Percentiles rank a stretch among this genome's conserved stretches.
Evolutionary conservation across 1,140 invertebrate species (phyloP).

Genomic region (Drosophila obscura): DNA sequence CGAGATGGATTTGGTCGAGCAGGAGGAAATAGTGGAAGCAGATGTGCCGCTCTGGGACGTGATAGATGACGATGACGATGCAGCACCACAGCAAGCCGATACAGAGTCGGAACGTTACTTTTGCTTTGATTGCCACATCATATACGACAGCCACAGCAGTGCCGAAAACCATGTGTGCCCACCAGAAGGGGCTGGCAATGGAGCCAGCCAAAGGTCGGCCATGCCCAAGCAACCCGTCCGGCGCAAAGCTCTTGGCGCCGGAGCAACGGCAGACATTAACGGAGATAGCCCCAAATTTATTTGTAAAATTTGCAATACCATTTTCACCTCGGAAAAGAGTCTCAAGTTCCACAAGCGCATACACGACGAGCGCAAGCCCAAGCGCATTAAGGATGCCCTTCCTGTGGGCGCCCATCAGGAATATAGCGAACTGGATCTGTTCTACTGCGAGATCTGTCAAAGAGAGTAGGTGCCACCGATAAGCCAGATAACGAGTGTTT

Average conservation of each 20-base stretch:
- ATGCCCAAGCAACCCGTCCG: constrained; percentile 21
- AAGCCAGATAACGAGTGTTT: too few relatives aligned
- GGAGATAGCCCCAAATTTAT: constrained; percentile 6
- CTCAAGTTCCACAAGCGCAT: constrained; percentile 87
- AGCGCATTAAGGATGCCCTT: constrained; percentile 85
- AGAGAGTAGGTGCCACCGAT: constrained; percentile 61
- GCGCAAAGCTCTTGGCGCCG: constrained; percentile 22
- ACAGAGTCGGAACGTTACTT: constrained; percentile 63
- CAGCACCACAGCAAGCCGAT: neutral
- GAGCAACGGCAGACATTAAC: neutral
- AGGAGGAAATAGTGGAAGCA: constrained; percentile 45
- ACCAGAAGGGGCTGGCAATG: constrained; percentile 20
- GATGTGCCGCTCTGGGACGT: constrained; percentile 62
- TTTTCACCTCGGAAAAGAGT: constrained; percentile 87
- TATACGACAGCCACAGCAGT: constrained; percentile 62
- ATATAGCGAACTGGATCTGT: constrained; percentile 70
- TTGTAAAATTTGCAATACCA: constrained; percentile 87
- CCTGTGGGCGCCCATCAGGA: constrained; percentile 84
- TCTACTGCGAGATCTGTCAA: constrained; percentile 81
- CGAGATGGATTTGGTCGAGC: constrained; percentile 20
- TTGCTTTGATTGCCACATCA: constrained; percentile 73
- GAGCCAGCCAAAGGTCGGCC: neutral
- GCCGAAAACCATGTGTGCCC: constrained; percentile 74
- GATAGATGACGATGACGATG: constrained; percentile 29
- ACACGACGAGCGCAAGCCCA: constrained; percentile 86